Conservation (phyloP, 2,888 invertebrate genomes). For the Pterobdella sp. region DNA sequence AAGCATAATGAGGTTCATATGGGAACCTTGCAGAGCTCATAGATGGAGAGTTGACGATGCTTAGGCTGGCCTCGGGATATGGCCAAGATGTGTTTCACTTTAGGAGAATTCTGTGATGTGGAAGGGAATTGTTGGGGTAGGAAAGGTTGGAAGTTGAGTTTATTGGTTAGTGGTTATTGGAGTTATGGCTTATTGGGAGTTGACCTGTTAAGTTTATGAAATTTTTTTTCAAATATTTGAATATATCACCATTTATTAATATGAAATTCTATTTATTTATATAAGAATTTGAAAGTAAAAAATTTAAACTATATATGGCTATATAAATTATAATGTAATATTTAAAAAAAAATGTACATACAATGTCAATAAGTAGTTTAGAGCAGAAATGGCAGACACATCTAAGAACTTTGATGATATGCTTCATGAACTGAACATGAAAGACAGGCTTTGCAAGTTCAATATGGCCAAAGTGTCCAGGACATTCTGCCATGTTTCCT, state of each 20-base stretch:
- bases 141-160: not conserved
- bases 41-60: conserved; percentile 85
- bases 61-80: conserved; percentile 94
- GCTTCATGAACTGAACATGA: conserved; percentile 93
- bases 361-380: conserved; percentile 85
- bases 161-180: not conserved
- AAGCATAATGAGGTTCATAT: too few species aligned
- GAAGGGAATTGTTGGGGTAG: not conserved
- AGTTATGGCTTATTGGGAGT: not conserved
- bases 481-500: conserved; percentile 92
- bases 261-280: too few species aligned
- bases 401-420: conserved; percentile 90
- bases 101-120: conserved; percentile 66
- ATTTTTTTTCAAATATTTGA: too few species aligned
- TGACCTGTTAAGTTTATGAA: not conserved
- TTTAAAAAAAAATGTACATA: conserved; percentile 56
- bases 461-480: conserved; percentile 98
- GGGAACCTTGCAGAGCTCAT: conserved; percentile 88
- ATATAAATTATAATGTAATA: too few species aligned
- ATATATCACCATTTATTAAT: too few species aligned
- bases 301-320: too few species aligned
- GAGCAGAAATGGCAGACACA: conserved; percentile 99
- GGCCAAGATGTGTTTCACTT: conserved; percentile 84
- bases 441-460: conserved; percentile 96
- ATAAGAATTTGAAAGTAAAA: too few species aligned